These are phyloP conservation scores for Oscheius sp. DNA, from an alignment of 1,140 invertebrate species.

Conservation along the genomic window DNA sequence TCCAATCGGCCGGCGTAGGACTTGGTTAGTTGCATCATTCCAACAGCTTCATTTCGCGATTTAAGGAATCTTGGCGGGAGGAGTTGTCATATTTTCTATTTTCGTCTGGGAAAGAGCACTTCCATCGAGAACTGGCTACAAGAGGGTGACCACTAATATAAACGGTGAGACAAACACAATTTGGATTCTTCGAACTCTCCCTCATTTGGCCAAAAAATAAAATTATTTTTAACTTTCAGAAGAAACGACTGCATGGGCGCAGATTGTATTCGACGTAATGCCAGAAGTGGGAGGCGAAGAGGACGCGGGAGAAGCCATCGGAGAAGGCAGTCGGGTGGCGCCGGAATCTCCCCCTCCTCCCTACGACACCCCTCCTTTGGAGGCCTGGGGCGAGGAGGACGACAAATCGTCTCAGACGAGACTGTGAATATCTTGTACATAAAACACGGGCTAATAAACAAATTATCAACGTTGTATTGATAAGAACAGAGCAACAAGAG, in stretches of 20 bases:
- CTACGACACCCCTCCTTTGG: no score
- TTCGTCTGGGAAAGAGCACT: constrained; percentile 27
- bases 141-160: neutral
- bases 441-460: neutral
- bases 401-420: neutral
- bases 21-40: neutral
- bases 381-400: neutral
- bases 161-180: constrained; percentile 7
- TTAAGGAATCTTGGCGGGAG: constrained; percentile 17
- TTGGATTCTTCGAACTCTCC: neutral
- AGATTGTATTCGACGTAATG: constrained; percentile 40
- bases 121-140: neutral
- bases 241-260: constrained; percentile 20
- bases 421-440: constrained; percentile 6
- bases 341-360: no score
- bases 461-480: neutral
- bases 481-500: neutral
- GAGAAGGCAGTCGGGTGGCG: neutral
- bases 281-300: constrained; percentile 18
- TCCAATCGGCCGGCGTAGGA: constrained; percentile 21
- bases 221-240: constrained; percentile 14
- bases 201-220: constrained; percentile 1
- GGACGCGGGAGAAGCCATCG: constrained; percentile 19
- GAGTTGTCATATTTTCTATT: constrained; percentile 22
- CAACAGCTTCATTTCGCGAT: neutral